Base-by-base conservation (phyloP, 2,113 vertebrate species). In the Catagonus wagneri region DNA sequence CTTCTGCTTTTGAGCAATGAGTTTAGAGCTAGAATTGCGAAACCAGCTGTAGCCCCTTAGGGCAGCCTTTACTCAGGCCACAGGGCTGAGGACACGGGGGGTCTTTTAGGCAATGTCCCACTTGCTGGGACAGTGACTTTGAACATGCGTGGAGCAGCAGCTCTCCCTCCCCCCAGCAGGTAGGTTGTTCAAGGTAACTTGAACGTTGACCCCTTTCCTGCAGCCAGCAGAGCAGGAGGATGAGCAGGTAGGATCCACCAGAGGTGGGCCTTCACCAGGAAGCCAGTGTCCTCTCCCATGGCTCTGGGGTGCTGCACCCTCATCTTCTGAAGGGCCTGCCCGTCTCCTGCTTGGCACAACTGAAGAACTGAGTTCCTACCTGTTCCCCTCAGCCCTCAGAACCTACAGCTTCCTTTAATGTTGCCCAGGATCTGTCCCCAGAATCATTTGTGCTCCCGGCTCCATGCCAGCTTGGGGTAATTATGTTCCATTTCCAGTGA, bases 81-180 rank as follows among this genome's bases (percentile, higher is more conserved):
- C 12, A 61, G 83, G 0, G 2, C 89, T 7, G 39, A 19, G 65
- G 7, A 58, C 4, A 0, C 3, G 5, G 22, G 0, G n/a, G 32
- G 32, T 23, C 83, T 29, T 7, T 2, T 8, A 17, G 83, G 50
- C 68, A 1, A 3, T 4, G 44, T 44, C 44, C 8, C 0, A 0
- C 58, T 2, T 4, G 16, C 19, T 1, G 60, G 72, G 74, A 15
- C 0, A 2, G 11, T 1, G 29, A 29, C 74, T 74, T 25, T n/a
- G 27, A 4, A 6, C 6, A 0, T 2, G n/a, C 34, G 0, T 13
- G 13, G 2, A 22, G 16, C 3, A 0, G 12, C 16, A 9, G 15
- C 69, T 1, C 11, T 20, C 61, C 36, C 29, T 6, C 34, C 1
- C 7, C 12, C 1, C 17, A 3, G 10, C 44, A 66, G 50, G 74